Evolutionary conservation across 1,140 invertebrate genomes (phyloP).

Genomic region (Metopolophium dirhodum): DNA sequence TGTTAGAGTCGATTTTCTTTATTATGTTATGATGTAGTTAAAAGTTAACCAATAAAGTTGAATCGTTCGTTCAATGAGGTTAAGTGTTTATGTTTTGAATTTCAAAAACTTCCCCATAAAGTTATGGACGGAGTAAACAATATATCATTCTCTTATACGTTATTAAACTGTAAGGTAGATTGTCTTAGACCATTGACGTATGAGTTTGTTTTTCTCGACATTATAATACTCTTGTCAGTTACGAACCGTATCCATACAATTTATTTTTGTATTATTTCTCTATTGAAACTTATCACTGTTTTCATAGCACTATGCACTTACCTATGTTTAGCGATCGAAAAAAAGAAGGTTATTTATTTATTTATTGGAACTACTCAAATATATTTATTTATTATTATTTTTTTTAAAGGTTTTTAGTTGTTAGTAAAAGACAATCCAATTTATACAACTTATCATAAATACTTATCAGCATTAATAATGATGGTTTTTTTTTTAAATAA

Average conservation of each 20-base stretch:
- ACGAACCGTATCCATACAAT: background rate
- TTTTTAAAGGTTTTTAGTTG: too few species aligned
- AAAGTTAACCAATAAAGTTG: conserved; percentile 18
- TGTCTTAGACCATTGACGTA: conserved; percentile 21
- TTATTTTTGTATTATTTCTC: background rate
- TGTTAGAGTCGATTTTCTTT: background rate
- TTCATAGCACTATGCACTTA: background rate
- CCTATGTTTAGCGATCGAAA: background rate
- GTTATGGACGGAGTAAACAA: background rate
- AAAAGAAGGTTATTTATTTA: background rate
- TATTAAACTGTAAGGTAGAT: conserved; percentile 31
- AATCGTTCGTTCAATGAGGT: background rate
- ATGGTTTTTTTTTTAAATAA: too few species aligned
- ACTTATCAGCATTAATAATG: background rate
- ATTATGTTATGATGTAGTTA: background rate
- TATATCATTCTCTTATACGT: background rate
- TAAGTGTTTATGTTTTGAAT: conserved; percentile 26
- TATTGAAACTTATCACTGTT: background rate
- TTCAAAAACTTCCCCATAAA: conserved; percentile 14
- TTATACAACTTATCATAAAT: background rate
- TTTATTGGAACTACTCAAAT: background rate
- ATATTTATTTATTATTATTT: background rate
- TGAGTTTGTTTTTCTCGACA: background rate
- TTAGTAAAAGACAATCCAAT: too few species aligned
- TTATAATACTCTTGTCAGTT: conserved; percentile 42